phyloP scores from a whole-genome alignment of 2,113 vertebrate species.

The Micronycteris hirsuta region DNA sequence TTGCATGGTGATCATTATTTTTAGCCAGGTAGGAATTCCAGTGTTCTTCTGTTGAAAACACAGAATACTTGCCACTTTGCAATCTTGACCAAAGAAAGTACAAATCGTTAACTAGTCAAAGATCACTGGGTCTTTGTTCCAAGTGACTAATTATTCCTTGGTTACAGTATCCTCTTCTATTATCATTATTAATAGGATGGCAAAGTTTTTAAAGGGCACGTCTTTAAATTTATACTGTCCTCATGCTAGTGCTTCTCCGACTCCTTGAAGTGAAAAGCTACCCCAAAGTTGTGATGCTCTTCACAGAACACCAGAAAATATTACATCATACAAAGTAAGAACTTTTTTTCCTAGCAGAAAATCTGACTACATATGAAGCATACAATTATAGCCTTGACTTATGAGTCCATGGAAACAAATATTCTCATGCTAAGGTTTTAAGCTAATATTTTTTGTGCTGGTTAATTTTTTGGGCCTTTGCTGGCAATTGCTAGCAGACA shows the following conservation, averaged over 20 bases:
- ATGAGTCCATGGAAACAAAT: background rate
- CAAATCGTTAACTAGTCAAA: background rate
- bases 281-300: background rate
- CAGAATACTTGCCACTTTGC: background rate
- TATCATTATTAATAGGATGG: background rate
- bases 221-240: background rate
- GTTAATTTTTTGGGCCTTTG: background rate
- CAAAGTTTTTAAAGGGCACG: background rate
- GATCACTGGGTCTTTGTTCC: background rate
- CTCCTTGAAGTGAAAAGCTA: background rate
- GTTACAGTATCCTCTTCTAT: background rate
- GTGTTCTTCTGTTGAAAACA: background rate
- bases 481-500: background rate
- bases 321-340: background rate
- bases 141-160: background rate
- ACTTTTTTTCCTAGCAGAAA: background rate
- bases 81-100: background rate
- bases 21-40: background rate
- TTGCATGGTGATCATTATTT: background rate
- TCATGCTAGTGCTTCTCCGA: background rate
- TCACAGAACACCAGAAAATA: background rate
- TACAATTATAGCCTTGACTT: background rate
- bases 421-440: background rate
- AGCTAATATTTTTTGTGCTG: background rate
- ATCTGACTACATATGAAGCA: background rate